Evolutionary conservation across 2,888 invertebrate species (phyloP).

Genomic region (Antitype chi): DNA sequence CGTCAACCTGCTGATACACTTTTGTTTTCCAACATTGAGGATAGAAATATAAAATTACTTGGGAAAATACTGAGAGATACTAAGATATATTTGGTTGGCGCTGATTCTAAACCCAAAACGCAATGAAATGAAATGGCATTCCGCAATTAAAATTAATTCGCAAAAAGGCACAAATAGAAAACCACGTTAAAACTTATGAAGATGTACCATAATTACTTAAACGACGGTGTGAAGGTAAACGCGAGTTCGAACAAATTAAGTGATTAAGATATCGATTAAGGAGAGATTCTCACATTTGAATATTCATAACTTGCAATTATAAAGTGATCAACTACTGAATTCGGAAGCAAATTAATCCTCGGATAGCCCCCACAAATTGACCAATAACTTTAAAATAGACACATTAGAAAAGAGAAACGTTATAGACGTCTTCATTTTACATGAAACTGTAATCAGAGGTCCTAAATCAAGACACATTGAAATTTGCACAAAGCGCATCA

Average conservation of each 20-base stretch:
- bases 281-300: conserved; percentile 26
- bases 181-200: neutral
- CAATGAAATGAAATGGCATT: conserved; percentile 19
- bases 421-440: conserved; percentile 30
- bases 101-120: neutral
- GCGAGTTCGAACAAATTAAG: conserved; percentile 11
- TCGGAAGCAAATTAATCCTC: conserved; percentile 23
- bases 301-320: conserved; percentile 36
- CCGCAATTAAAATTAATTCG: neutral
- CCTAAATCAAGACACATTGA: conserved; percentile 55
- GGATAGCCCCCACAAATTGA: neutral
- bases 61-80: conserved; percentile 11
- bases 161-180: conserved; percentile 13
- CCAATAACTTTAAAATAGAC: conserved; percentile 19
- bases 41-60: conserved; percentile 33
- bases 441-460: conserved; percentile 39
- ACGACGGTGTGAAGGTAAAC: conserved; percentile 16
- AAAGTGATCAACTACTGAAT: conserved; percentile 31
- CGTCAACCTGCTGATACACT: conserved; percentile 64
- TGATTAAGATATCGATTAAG: conserved; percentile 24
- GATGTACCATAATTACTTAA: conserved; percentile 15
- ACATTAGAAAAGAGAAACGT: conserved; percentile 45
- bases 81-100: neutral
- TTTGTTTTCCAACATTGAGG: conserved; percentile 57
- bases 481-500: conserved; percentile 68